Evolutionary conservation across 2,888 invertebrate genomes (phyloP), one percentile per base, ranked within the genome.

Genomic region (Scaeva pyrastri): DNA sequence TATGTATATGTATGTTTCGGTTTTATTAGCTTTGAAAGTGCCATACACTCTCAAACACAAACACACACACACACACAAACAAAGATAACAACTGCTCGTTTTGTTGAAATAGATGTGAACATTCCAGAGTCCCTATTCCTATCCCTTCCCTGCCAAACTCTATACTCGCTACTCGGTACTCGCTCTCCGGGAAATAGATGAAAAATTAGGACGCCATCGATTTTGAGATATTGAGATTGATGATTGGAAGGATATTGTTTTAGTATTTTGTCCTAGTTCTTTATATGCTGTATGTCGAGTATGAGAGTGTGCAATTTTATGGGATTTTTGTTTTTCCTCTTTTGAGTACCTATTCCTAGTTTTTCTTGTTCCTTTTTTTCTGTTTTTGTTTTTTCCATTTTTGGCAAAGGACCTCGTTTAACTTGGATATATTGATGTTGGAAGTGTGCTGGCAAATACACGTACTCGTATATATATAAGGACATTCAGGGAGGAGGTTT

Each of bases 161-260:
- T 31, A 31, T 31, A 31, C 31, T 31, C 2, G 8, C 5, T 31
- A 31, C 31, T 31, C 31, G 21, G 4, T 6, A 5, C 55, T 62
- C 72, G 66, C 72, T 41, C 66, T 70, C 41, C 56, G 56, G 41
- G 10, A 50, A 68, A 60, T 60, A 86, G 64, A 82, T 86, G 77
- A 81, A 81, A 86, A 86, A 86, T 82, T 82, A 73, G 86, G 73
- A 86, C 81, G 80, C 77, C 45, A 86, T 86, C 77, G 86, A 82
- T 82, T 60, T 82, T 82, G 81, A 81, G 73, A 81, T 86, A 86
- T 86, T 86, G 77, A 86, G 81, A 86, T 86, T 81, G 86, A 86
- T 82, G 86, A 86, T 81, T 81, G 81, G 64, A 52, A 50, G 56
- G 76, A 31, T 39, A 72, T 71, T 55, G 52, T 36, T 64, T n/a